Base-by-base conservation (phyloP, 2,113 vertebrate genomes). In the Phyllostomus hastatus region DNA sequence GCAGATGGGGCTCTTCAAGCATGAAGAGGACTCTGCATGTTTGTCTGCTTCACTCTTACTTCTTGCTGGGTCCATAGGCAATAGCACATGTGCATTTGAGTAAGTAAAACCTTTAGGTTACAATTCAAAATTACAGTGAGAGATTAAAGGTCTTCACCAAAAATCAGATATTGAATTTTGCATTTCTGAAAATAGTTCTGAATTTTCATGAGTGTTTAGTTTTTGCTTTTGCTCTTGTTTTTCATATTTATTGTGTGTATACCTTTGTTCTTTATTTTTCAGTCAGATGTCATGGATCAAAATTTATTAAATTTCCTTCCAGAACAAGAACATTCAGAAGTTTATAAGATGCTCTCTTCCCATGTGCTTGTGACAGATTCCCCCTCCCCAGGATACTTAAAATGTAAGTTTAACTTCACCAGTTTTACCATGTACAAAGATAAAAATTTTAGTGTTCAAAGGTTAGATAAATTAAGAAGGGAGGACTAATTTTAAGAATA, bases 261-360 rank as follows among this genome's bases (percentile, higher is more conserved):
- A 96, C 41, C 83, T 97, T 96, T 96, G 80, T 73, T 95, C 79
- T 97, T 89, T 98, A 95, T 93, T 97, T 98, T 98, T 76, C 98
- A 99, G 99, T 98, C 98, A 92, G 99, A 99, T 97, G 98, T 99
- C 97, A 98, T 99, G 98, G 98, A 99, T 98, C 98, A 99, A 97
- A 99, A 99, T 96, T 98, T 99, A 97, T 98, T 99, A 98, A 99
- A 99, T 98, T 99, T 99, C 98, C 98, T 99, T 92, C 99, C 99
- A 88, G 99, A 99, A 95, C 99, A 99, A 98, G 98, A 99, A 92
- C 99, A 99, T 97, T 98, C 98, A 72, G 99, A 99, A 97, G 98
- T 99, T 97, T 99, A 98, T 98, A 99, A 99, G 98, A 98, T 99
- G 95, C 97, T 99, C 66, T 99, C 98, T 97, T 99, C 99, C 94